phyloP scores from a whole-genome alignment of 1,140 invertebrate genomes.

The Brachionus sp. region DNA sequence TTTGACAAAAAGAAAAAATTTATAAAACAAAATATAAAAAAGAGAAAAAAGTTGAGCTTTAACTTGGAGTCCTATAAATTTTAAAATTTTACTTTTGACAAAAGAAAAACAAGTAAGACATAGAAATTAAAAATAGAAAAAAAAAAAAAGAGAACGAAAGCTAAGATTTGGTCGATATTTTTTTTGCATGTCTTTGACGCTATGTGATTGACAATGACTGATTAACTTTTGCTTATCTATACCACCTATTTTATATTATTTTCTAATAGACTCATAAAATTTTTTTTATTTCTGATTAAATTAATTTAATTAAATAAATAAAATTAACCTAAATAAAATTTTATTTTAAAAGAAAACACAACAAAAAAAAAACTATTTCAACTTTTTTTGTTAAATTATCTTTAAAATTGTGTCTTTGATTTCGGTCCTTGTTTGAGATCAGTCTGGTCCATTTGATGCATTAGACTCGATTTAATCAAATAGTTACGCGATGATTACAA shows the following conservation, averaged over 20 bases:
- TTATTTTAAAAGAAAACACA: neutral
- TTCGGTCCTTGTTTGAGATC: neutral
- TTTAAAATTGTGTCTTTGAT: neutral
- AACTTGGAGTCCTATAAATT: neutral
- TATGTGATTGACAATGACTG: conserved; percentile 25
- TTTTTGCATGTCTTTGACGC: neutral
- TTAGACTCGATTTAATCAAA: neutral
- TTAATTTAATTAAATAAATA: conserved; percentile 38
- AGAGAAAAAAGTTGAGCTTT: neutral
- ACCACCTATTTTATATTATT: neutral
- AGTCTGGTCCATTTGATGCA: neutral
- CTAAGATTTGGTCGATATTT: neutral
- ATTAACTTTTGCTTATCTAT: conserved; percentile 33
- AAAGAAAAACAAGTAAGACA: neutral
- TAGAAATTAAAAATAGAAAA: neutral
- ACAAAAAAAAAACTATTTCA: conserved; percentile 4
- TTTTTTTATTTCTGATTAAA: conserved; percentile 4
- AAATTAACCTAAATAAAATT: conserved; percentile 2
- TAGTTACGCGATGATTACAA: neutral
- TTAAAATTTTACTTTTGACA: neutral
- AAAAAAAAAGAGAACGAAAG: neutral
- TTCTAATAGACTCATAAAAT: neutral
- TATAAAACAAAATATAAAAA: neutral
- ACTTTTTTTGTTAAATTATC: neutral
- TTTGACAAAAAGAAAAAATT: neutral